phyloP scores from a whole-genome alignment of 2,888 invertebrate genomes.

The Athetis lepigone region DNA sequence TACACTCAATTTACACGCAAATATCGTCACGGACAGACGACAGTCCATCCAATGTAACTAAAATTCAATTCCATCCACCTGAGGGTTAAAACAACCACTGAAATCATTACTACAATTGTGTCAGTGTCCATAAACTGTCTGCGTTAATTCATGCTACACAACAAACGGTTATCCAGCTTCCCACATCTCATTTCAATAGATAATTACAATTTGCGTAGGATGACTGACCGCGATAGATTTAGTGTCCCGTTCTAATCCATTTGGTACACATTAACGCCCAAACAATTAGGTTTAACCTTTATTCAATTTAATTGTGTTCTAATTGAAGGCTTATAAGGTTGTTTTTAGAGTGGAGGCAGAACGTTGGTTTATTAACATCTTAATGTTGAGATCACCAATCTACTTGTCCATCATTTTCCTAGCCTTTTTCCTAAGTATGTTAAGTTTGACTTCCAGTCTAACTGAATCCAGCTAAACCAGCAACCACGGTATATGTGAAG shows the following conservation, averaged over 20 bases:
- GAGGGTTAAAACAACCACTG: background rate
- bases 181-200: slow-evolving; percentile 45
- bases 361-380: too few species aligned
- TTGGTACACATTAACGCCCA: slow-evolving; percentile 13
- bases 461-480: too few species aligned
- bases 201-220: slow-evolving; percentile 32
- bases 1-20: too few species aligned
- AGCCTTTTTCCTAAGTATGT: too few species aligned
- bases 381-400: background rate
- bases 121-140: background rate
- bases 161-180: slow-evolving; percentile 30
- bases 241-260: slow-evolving; percentile 35
- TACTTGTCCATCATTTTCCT: too few species aligned
- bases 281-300: slow-evolving; percentile 13
- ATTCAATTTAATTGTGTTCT: background rate
- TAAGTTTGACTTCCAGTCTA: too few species aligned
- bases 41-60: background rate
- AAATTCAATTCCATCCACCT: background rate
- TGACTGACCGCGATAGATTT: slow-evolving; percentile 24
- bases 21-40: too few species aligned
- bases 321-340: too few species aligned
- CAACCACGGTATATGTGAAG: too few species aligned
- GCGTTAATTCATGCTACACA: slow-evolving; percentile 21
- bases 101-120: slow-evolving; percentile 5
- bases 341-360: too few species aligned